Evolutionary conservation across 2,888 invertebrate genomes (phyloP).

Genomic region (Bimastos eiseni): DNA sequence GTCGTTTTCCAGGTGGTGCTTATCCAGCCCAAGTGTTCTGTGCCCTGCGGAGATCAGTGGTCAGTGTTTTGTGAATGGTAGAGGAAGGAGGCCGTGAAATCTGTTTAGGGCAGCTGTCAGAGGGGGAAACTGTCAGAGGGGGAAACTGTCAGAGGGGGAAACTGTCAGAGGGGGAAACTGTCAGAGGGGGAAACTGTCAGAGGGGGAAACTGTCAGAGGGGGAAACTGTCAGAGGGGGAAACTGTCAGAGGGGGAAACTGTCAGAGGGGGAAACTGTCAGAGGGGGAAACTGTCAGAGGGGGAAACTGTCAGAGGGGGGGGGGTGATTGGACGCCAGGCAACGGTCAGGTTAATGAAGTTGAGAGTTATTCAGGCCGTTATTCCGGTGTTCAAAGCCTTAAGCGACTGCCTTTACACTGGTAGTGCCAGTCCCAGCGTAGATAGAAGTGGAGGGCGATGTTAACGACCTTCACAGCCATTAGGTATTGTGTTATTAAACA

Average conservation of each 20-base stretch:
- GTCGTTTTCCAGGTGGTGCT: not conserved
- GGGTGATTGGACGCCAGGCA: not conserved
- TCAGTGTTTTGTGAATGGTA: not conserved
- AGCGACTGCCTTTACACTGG: no score
- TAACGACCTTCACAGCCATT: no score
- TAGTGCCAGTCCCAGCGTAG: no score
- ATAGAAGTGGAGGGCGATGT: no score
- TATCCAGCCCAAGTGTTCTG: not conserved
- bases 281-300: not conserved
- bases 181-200: not conserved
- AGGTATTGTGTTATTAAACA: no score
- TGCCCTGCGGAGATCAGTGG: not conserved
- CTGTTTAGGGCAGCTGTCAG: no score
- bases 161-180: not conserved
- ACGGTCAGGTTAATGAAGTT: not conserved
- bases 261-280: not conserved
- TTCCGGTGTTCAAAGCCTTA: not conserved
- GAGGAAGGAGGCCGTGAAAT: not conserved
- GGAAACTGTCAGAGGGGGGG: no score
- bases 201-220: no score
- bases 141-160: no score
- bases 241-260: not conserved
- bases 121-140: not conserved
- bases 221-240: not conserved
- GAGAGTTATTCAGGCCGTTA: not conserved